Evolutionary conservation across 2,797 vertebrate species (phyloP).

Genomic region (Chaenodraco wilsoni): DNA sequence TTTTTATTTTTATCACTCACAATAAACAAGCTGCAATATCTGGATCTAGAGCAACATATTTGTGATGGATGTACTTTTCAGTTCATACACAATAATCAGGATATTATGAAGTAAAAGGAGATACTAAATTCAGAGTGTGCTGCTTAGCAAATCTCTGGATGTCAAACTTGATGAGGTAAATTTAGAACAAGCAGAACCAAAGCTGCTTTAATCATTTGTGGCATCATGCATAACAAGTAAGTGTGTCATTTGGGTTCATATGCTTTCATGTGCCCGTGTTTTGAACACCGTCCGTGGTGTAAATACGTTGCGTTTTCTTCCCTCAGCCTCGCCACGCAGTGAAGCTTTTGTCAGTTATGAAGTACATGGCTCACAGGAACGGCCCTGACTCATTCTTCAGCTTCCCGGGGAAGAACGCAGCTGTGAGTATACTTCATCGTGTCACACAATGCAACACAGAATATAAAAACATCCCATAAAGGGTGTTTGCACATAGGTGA

Average conservation of each 20-base stretch:
- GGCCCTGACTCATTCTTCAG: conserved; percentile 98
- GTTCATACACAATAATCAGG: background rate
- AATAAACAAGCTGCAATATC: background rate
- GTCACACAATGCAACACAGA: background rate
- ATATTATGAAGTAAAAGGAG: background rate
- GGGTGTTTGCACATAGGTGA: conserved; percentile 1
- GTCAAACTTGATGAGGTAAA: conserved; percentile 31
- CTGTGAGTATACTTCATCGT: conserved; percentile 84
- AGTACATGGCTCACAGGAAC: conserved; percentile 94
- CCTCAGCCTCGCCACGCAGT: conserved; percentile 94
- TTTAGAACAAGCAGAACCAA: conserved; percentile 33
- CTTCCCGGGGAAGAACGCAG: conserved; percentile 97
- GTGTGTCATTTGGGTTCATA: background rate
- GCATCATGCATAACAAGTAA: background rate
- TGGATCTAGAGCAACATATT: background rate
- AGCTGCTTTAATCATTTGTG: conserved; percentile 13
- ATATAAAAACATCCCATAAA: background rate
- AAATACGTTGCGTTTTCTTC: conserved; percentile 14
- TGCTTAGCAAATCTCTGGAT: conserved; percentile 24
- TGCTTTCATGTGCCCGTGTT: background rate
- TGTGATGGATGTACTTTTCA: background rate
- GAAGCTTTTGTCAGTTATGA: conserved; percentile 94
- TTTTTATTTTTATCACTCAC: background rate
- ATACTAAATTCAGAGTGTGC: background rate
- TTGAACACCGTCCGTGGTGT: background rate